phyloP scores from a whole-genome alignment of 2,113 vertebrate species.

The Puntigrus tetrazona region DNA sequence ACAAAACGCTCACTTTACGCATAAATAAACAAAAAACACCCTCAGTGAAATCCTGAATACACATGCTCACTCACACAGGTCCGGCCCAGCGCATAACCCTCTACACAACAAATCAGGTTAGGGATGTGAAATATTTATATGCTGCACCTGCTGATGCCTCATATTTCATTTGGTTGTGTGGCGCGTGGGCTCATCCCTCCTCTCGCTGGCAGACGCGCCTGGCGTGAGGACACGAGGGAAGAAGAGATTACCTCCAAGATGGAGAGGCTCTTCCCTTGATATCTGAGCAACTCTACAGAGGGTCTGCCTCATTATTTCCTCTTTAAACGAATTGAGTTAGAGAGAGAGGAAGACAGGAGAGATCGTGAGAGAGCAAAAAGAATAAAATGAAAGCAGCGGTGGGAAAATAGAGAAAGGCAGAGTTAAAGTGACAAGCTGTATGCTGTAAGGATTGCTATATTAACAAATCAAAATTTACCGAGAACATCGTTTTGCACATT shows the following conservation, averaged over 20 bases:
- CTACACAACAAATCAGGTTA: slow-evolving; percentile 53
- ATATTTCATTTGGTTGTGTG: slow-evolving; percentile 70
- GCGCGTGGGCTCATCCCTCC: slow-evolving; percentile 34
- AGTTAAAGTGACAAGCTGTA: slow-evolving; percentile 53
- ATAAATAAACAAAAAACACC: slow-evolving; percentile 20
- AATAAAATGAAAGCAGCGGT: not conserved
- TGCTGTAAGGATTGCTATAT: slow-evolving; percentile 55
- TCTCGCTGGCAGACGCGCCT: not conserved
- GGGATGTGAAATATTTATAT: slow-evolving; percentile 60
- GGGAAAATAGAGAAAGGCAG: not conserved
- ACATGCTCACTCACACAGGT: not conserved
- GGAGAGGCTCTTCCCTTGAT: slow-evolving; percentile 55
- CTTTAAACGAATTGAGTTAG: slow-evolving; percentile 56
- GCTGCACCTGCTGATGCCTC: slow-evolving; percentile 62
- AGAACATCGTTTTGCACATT: not conserved
- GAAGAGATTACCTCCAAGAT: slow-evolving; percentile 51
- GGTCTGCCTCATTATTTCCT: slow-evolving; percentile 59
- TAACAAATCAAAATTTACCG: slow-evolving; percentile 65
- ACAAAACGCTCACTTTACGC: not conserved
- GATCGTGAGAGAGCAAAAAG: slow-evolving; percentile 1
- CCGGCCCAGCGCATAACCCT: slow-evolving; percentile 27
- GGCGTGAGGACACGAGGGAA: not conserved
- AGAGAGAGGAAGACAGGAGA: slow-evolving; percentile 37
- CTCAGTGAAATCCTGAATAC: not conserved
- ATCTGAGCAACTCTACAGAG: slow-evolving; percentile 44